Conservation (phyloP, 2,888 invertebrate species). For the Physocephala rufipes region DNA sequence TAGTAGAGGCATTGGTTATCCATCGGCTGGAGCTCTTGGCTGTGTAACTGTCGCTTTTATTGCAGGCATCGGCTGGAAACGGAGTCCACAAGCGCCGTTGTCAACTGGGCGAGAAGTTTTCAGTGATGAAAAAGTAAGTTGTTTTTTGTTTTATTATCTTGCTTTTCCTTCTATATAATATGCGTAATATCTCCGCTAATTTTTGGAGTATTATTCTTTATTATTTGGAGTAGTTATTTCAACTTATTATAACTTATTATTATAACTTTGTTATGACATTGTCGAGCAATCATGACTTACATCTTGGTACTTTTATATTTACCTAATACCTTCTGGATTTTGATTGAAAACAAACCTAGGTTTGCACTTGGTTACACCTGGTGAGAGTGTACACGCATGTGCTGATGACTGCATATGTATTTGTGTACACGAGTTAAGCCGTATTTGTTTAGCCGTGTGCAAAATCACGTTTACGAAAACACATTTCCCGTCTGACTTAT, state of each 20-base stretch:
- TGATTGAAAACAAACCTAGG: too few relatives aligned
- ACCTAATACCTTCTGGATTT: not conserved
- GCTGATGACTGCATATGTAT: too few relatives aligned
- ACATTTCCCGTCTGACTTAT: conserved; percentile 14
- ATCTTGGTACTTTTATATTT: too few relatives aligned
- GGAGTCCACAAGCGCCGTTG: conserved; percentile 52
- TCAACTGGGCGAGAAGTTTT: conserved; percentile 48
- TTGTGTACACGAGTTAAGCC: conserved; percentile 13
- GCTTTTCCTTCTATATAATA: too few relatives aligned
- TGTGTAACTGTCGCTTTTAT: conserved; percentile 70
- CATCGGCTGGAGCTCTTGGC: conserved; percentile 73
- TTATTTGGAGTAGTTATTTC: too few relatives aligned
- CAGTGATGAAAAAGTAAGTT: conserved; percentile 59
- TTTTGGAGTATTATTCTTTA: too few relatives aligned
- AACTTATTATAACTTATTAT: too few relatives aligned
- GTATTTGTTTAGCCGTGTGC: not conserved
- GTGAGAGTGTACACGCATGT: not conserved
- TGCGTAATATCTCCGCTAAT: too few relatives aligned
- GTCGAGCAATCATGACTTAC: too few relatives aligned
- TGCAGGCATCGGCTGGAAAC: conserved; percentile 69
- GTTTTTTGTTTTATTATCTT: not conserved
- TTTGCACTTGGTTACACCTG: not conserved
- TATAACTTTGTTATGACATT: too few relatives aligned
- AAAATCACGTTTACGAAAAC: conserved; percentile 6
- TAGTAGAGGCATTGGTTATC: conserved; percentile 70